These are phyloP conservation scores for Antedon bifida DNA, from an alignment of 35 echinoderm and acorn worm species.

Conservation along the genomic window DNA sequence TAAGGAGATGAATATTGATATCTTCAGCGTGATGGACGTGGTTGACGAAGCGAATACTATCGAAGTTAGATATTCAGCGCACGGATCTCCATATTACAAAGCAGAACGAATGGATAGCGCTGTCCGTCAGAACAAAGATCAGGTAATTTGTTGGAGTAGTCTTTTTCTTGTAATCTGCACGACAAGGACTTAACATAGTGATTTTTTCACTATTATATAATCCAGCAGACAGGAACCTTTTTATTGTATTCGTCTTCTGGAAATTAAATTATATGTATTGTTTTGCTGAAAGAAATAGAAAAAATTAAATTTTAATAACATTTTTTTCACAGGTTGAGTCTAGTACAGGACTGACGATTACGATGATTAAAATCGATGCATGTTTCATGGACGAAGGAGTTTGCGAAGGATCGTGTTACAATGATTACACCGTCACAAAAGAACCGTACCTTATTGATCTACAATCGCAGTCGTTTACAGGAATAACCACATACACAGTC, in stretches of 20 bases:
- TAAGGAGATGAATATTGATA: conserved; percentile 69
- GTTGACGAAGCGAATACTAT: conserved; percentile 20
- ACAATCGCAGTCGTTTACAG: conserved; percentile 29
- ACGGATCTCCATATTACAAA: conserved; percentile 88
- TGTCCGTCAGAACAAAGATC: conserved; percentile 17
- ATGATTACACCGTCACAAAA: conserved; percentile 45
- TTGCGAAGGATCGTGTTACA: conserved; percentile 67
- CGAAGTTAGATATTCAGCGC: conserved; percentile 80
- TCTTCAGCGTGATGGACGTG: conserved; percentile 80
- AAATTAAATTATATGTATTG: too few relatives aligned
- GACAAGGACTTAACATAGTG: too few relatives aligned
- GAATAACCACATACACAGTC: conserved; percentile 37
- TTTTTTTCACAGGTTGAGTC: conserved; percentile 39
- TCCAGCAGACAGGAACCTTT: too few relatives aligned
- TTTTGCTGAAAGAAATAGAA: too few relatives aligned
- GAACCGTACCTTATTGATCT: conserved; percentile 60
- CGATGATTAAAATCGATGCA: conserved; percentile 60
- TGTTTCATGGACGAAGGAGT: conserved; percentile 50
- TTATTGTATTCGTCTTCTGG: too few relatives aligned
- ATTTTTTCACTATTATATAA: not conserved
- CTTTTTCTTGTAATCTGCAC: not conserved
- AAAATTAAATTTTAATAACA: too few relatives aligned
- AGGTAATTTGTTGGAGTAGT: conserved; percentile 24
- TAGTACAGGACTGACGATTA: conserved; percentile 40
- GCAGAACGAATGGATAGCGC: conserved; percentile 56